Evolutionary conservation across 2,888 invertebrate species (phyloP).

Genomic region (Lasius platythorax): DNA sequence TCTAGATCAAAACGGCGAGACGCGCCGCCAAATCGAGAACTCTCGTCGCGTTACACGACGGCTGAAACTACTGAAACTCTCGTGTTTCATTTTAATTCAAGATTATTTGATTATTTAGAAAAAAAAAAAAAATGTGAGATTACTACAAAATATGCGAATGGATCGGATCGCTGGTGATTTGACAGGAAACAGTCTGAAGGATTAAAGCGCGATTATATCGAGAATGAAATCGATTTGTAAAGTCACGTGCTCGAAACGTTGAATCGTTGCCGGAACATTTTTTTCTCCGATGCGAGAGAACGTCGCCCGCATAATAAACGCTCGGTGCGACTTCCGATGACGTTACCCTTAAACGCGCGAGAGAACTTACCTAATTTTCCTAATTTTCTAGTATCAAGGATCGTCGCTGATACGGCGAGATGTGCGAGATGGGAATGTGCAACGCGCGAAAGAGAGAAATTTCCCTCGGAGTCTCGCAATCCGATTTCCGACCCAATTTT

Average conservation of each 20-base stretch:
- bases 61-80: neutral
- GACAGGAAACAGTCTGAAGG: neutral
- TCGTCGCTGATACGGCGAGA: slow-evolving; percentile 8
- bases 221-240: neutral
- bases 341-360: slow-evolving; percentile 19
- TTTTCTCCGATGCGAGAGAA: neutral
- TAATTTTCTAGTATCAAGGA: slow-evolving; percentile 13
- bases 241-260: neutral
- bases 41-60: neutral
- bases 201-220: neutral
- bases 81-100: neutral
- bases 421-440: neutral
- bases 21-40: slow-evolving; percentile 29
- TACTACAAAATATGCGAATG: neutral
- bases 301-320: slow-evolving; percentile 23
- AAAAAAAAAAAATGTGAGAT: neutral
- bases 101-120: neutral
- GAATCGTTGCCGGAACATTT: slow-evolving; percentile 6
- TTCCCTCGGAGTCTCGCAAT: slow-evolving; percentile 18
- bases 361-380: slow-evolving; percentile 40
- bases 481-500: slow-evolving; percentile 60
- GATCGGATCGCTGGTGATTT: neutral
- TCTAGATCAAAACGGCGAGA: slow-evolving; percentile 48
- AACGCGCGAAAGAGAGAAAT: slow-evolving; percentile 34
- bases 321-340: neutral